These are phyloP conservation scores for Alviniconcha strummeri DNA, from an alignment of 2,888 invertebrate genomes.

Conservation along the genomic window DNA sequence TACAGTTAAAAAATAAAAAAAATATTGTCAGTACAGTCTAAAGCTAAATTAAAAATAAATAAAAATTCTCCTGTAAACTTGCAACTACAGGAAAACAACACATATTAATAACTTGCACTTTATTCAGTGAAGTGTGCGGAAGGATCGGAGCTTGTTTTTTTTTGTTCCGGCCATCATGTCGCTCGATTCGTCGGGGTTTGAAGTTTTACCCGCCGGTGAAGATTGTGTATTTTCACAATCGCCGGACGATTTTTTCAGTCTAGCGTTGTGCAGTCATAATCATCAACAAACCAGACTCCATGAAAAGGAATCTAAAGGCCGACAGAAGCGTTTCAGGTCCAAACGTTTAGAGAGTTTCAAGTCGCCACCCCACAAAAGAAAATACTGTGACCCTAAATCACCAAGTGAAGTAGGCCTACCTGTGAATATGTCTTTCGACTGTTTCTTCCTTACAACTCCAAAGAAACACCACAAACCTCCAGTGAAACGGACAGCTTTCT, in stretches of 20 bases:
- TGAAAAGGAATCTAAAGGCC: neutral
- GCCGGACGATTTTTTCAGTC: constrained; percentile 11
- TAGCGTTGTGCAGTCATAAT: neutral
- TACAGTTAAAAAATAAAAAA: too few relatives aligned
- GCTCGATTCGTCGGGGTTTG: neutral
- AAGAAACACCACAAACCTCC: neutral
- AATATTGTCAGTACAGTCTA: too few relatives aligned
- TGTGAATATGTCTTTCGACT: constrained; percentile 21
- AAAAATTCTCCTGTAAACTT: too few relatives aligned
- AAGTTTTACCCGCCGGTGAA: constrained; percentile 6
- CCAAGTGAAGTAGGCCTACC: neutral
- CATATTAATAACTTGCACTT: neutral
- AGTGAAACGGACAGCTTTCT: constrained; percentile 18
- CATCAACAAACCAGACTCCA: neutral
- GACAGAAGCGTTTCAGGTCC: constrained; percentile 1
- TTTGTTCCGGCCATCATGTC: constrained; percentile 10
- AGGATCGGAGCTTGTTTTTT: neutral
- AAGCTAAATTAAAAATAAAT: too few relatives aligned
- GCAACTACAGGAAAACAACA: too few relatives aligned
- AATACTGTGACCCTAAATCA: constrained; percentile 12
- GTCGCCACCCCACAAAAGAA: constrained; percentile 30
- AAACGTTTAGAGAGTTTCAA: constrained; percentile 1
- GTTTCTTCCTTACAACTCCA: constrained; percentile 31
- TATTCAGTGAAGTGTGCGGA: neutral
- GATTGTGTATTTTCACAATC: neutral